Percentiles rank a stretch among this genome's conserved stretches.
Evolutionary conservation across 2,113 vertebrate species (phyloP).

Genomic region (Cebus imitator): DNA sequence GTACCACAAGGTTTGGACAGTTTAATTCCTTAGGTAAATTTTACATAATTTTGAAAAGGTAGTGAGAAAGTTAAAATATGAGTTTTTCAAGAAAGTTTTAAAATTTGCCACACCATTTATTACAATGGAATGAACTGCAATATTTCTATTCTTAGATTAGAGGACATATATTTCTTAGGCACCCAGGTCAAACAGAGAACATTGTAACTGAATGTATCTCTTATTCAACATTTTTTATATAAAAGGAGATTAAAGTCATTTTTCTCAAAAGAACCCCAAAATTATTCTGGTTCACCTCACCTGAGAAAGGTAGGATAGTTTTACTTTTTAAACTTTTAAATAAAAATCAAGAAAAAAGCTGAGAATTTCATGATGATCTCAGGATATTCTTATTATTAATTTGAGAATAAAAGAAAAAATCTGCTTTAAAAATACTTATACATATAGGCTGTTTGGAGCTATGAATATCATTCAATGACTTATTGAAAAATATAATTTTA

Average conservation of each 20-base stretch:
- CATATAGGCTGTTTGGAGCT: not conserved
- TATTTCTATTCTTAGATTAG: not conserved
- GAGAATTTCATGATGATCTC: not conserved
- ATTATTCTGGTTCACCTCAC: not conserved
- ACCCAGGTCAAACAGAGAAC: not conserved
- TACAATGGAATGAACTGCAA: not conserved
- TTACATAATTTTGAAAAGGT: not conserved
- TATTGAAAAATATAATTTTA: not conserved
- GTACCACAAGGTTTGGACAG: accelerated
- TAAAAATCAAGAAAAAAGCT: not conserved
- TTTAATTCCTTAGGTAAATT: not conserved
- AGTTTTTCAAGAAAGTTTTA: not conserved
- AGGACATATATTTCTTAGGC: not conserved
- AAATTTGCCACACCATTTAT: not conserved
- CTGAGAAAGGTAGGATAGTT: not conserved
- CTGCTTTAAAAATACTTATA: too few relatives aligned
- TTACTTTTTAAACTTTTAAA: not conserved
- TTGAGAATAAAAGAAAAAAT: not conserved
- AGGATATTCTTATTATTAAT: not conserved
- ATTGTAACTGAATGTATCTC: not conserved
- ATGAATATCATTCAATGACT: not conserved
- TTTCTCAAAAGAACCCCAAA: not conserved
- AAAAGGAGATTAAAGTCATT: not conserved
- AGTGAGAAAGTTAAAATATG: not conserved
- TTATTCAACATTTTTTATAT: not conserved